A percentile compares a stretch with the other conserved stretches of the same genome.
phyloP scores from a whole-genome alignment of 2,113 vertebrate species.

The Apteryx mantelli region DNA sequence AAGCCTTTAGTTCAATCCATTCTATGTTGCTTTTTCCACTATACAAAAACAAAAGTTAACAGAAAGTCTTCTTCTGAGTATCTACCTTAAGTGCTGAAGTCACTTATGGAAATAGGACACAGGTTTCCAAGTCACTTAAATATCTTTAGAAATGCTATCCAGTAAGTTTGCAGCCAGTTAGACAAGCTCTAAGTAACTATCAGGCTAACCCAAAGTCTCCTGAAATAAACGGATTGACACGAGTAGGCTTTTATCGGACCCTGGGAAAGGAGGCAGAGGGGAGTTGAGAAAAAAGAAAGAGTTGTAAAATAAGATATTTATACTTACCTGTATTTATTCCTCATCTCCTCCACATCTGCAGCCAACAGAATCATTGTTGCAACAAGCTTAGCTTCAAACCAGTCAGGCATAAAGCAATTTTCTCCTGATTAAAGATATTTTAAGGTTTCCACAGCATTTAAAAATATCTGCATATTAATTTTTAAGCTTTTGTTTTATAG shows the following conservation, averaged over 20 bases:
- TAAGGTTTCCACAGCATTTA: slow-evolving; percentile 38
- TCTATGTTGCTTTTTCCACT: slow-evolving; percentile 72
- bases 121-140: not conserved
- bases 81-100: slow-evolving; percentile 24
- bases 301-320: slow-evolving; percentile 18
- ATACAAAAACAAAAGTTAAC: slow-evolving; percentile 69
- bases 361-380: slow-evolving; percentile 86
- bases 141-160: slow-evolving; percentile 25
- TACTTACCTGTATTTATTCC: slow-evolving; percentile 62
- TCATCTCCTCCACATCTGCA: slow-evolving; percentile 76
- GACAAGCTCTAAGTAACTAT: not conserved
- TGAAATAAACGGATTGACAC: not conserved
- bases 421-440: slow-evolving; percentile 76
- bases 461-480: not conserved
- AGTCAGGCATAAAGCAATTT: slow-evolving; percentile 80
- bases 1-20: slow-evolving; percentile 73
- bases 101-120: not conserved
- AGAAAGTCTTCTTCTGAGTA: slow-evolving; percentile 54
- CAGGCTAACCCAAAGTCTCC: not conserved
- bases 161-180: not conserved
- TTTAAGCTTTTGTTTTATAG: not conserved
- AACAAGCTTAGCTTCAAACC: slow-evolving; percentile 86
- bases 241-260: not conserved
- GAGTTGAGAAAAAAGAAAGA: slow-evolving; percentile 27
- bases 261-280: not conserved